These are phyloP conservation scores for Lobophora halterata DNA, from an alignment of 2,888 invertebrate genomes.

Conservation along the genomic window DNA sequence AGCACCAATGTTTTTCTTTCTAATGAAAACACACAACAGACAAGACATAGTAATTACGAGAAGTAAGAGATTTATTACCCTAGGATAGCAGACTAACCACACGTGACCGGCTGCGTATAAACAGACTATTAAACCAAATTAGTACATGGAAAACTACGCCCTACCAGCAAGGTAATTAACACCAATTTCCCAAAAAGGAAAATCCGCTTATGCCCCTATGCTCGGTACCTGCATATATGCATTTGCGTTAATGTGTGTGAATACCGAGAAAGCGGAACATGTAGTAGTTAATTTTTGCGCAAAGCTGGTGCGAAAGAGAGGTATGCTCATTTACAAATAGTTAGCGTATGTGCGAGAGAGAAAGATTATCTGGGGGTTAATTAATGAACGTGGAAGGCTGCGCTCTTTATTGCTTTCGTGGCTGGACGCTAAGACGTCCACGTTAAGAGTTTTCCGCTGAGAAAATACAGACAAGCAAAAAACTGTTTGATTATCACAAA, in stretches of 20 bases:
- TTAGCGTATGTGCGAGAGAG: slow-evolving; percentile 64
- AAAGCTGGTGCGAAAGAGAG: slow-evolving; percentile 75
- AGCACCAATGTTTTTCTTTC: slow-evolving; percentile 36
- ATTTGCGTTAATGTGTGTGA: slow-evolving; percentile 69
- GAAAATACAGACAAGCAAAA: slow-evolving; percentile 63
- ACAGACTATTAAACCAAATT: slow-evolving; percentile 46
- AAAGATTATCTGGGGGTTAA: slow-evolving; percentile 70
- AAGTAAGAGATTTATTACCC: slow-evolving; percentile 77
- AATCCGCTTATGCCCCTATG: slow-evolving; percentile 46
- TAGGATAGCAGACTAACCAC: slow-evolving; percentile 75
- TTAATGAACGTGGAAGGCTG: slow-evolving; percentile 82
- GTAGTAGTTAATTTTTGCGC: slow-evolving; percentile 82
- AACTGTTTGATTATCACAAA: no score
- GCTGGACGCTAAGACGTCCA: slow-evolving; percentile 76
- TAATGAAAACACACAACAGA: slow-evolving; percentile 79
- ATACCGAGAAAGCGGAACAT: slow-evolving; percentile 65
- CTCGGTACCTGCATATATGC: slow-evolving; percentile 66
- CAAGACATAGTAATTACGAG: slow-evolving; percentile 79
- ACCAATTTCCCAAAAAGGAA: slow-evolving; percentile 49
- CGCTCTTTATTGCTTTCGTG: slow-evolving; percentile 81
- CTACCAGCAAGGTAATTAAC: slow-evolving; percentile 61
- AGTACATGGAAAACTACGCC: slow-evolving; percentile 55
- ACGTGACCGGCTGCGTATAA: slow-evolving; percentile 60
- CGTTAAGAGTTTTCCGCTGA: slow-evolving; percentile 74
- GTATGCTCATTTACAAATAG: slow-evolving; percentile 75